These are phyloP conservation scores for Marronus borbonicus DNA, from an alignment of 2,888 invertebrate genomes.

Conservation along the genomic window DNA sequence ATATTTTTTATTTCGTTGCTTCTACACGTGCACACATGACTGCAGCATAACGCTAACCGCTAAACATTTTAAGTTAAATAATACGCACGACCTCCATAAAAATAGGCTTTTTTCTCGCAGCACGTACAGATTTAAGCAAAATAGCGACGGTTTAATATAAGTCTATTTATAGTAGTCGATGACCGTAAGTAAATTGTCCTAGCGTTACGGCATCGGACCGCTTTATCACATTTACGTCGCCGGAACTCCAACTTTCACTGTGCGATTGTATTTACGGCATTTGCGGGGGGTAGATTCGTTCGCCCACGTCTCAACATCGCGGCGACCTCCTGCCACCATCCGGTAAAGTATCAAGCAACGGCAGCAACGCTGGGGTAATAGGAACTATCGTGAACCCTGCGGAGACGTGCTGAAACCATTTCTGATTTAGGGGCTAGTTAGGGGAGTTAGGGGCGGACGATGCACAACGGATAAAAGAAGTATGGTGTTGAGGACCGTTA, in stretches of 20 bases:
- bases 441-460: too few relatives aligned
- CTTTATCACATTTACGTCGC: conserved; percentile 44
- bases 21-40: too few relatives aligned
- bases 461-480: conserved; percentile 58
- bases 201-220: conserved; percentile 35
- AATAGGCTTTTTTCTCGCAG: not conserved
- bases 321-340: conserved; percentile 22
- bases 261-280: conserved; percentile 47
- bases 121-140: conserved; percentile 19
- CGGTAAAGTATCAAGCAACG: conserved; percentile 2
- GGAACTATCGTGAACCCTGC: conserved; percentile 53
- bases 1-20: too few relatives aligned
- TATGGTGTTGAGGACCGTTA: conserved; percentile 42
- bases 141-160: conserved; percentile 38
- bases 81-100: not conserved
- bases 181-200: conserved; percentile 45
- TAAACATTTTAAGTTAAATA: not conserved
- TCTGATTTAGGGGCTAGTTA: too few relatives aligned
- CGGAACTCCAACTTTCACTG: conserved; percentile 43
- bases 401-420: conserved; percentile 60
- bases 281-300: conserved; percentile 45
- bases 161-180: conserved; percentile 43
- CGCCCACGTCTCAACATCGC: conserved; percentile 12
- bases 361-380: conserved; percentile 43
- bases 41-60: not conserved